Evolutionary conservation across 53 echinoderm and acorn worm genomes (phyloP).

Genomic region (Luidia sarsii): DNA sequence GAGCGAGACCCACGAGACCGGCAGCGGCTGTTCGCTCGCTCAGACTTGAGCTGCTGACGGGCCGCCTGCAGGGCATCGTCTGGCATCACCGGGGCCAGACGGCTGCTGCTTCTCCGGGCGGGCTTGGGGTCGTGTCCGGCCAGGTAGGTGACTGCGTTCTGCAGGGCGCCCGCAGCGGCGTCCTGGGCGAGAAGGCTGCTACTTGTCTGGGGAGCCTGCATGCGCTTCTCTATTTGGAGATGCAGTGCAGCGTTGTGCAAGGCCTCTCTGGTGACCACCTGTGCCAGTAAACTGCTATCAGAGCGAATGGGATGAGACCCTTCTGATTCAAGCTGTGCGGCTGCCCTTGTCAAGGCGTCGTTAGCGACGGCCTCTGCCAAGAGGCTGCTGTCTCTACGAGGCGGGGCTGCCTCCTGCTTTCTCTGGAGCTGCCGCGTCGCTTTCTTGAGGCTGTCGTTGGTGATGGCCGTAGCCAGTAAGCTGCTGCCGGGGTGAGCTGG

Average conservation of each 20-base stretch:
- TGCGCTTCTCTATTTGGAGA: not conserved
- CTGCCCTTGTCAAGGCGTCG: constrained; percentile 25
- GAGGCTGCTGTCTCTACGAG: constrained; percentile 25
- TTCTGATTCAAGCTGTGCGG: constrained; percentile 1
- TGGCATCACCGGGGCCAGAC: not conserved
- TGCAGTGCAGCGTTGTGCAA: not conserved
- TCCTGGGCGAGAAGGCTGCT: constrained; percentile 28
- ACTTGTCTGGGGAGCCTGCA: constrained; percentile 1
- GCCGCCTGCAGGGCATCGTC: constrained; percentile 28
- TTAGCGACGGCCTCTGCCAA: constrained; percentile 28
- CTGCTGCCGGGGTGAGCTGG: constrained; percentile 22
- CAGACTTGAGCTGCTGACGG: constrained; percentile 15
- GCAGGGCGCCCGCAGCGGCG: not conserved
- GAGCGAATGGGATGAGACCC: not conserved
- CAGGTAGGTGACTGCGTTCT: constrained; percentile 19
- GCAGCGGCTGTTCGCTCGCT: constrained; percentile 30
- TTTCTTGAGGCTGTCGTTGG: constrained; percentile 28
- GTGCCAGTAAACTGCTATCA: constrained; percentile 33
- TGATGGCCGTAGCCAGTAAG: constrained; percentile 22
- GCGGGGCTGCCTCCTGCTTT: constrained; percentile 1
- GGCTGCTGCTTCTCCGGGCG: not conserved
- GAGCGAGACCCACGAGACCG: constrained; percentile 28
- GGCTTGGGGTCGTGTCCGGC: not conserved
- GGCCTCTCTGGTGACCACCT: constrained; percentile 21
- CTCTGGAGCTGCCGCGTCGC: constrained; percentile 17